Evolutionary conservation across 2,113 vertebrate species (phyloP).

Genomic region (Clarias gariepinus): DNA sequence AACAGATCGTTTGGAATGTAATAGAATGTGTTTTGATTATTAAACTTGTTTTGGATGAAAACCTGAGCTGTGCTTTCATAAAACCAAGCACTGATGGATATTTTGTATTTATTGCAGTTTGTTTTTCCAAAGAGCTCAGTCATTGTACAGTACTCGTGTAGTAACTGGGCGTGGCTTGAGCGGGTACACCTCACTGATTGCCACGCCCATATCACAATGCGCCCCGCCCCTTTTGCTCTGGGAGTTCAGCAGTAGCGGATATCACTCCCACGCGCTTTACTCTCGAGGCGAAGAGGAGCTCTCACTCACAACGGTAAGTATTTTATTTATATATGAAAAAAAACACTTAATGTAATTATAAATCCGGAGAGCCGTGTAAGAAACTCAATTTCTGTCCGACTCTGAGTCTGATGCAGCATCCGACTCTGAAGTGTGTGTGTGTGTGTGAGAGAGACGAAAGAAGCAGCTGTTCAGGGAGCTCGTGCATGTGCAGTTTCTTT

Average conservation of each 20-base stretch:
- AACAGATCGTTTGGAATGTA: background rate
- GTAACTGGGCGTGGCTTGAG: background rate
- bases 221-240: background rate
- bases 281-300: background rate
- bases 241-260: background rate
- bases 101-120: background rate
- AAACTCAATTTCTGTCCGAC: background rate
- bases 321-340: background rate
- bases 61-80: background rate
- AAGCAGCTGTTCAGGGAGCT: background rate
- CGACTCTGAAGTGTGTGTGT: background rate
- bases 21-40: background rate
- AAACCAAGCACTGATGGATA: too few relatives aligned
- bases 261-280: background rate
- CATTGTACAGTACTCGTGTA: background rate
- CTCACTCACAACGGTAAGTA: background rate
- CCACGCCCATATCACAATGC: background rate
- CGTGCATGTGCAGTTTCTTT: background rate
- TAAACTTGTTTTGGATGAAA: background rate
- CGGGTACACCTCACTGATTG: background rate
- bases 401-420: slow-evolving; percentile 2
- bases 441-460: background rate
- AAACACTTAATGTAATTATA: background rate
- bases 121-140: background rate
- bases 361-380: background rate